These are phyloP conservation scores for Brassicogethes aeneus DNA, from an alignment of 2,888 invertebrate species.

Conservation along the genomic window DNA sequence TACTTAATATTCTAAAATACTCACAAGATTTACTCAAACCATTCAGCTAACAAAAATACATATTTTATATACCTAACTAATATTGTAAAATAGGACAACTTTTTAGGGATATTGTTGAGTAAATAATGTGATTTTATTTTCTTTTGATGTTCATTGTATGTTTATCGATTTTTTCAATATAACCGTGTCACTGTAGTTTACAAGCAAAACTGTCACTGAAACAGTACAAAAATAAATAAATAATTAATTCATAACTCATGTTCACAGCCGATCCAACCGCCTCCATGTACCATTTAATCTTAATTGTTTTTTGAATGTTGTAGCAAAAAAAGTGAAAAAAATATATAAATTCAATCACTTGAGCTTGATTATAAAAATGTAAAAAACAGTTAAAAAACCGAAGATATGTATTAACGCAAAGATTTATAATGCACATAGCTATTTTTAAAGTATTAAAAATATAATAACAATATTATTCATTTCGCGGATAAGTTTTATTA, in stretches of 20 bases:
- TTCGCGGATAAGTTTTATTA: conserved; percentile 12
- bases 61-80: too few relatives aligned
- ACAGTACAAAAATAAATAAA: conserved; percentile 17
- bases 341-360: not conserved
- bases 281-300: not conserved
- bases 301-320: not conserved
- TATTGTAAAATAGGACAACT: too few relatives aligned
- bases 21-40: too few relatives aligned
- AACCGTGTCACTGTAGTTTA: not conserved
- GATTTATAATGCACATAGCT: conserved; percentile 8
- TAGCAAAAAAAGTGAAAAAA: not conserved
- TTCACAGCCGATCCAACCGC: not conserved
- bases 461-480: too few relatives aligned
- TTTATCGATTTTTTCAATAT: too few relatives aligned
- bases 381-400: not conserved
- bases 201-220: conserved; percentile 15
- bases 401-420: not conserved
- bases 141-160: too few relatives aligned
- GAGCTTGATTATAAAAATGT: not conserved
- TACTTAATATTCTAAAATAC: too few relatives aligned
- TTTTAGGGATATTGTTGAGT: too few relatives aligned
- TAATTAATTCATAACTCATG: not conserved
- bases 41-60: too few relatives aligned
- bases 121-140: too few relatives aligned
- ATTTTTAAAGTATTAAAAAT: not conserved